phyloP scores from a whole-genome alignment of 2,888 invertebrate genomes.

The Drosophila flavopinicola region DNA sequence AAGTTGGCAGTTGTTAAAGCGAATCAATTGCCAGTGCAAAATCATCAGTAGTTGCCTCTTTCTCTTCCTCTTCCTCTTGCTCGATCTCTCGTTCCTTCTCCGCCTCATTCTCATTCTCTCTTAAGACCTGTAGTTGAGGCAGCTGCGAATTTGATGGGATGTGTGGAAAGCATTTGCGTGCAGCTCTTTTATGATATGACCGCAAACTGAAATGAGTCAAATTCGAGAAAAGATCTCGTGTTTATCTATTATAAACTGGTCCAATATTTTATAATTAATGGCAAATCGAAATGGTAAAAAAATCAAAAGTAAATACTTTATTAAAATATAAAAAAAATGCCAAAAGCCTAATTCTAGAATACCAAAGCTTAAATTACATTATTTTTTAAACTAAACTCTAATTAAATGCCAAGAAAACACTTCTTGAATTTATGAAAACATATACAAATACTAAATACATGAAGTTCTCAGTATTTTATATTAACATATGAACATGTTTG shows the following conservation, averaged over 20 bases:
- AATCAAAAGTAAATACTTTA: no score
- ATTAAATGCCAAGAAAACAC: no score
- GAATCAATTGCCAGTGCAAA: conserved; percentile 48
- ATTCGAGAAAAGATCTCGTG: neutral
- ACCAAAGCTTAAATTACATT: no score
- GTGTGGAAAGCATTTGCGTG: conserved; percentile 28
- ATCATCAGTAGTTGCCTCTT: conserved; percentile 2
- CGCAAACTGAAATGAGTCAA: neutral
- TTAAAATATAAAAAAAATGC: no score
- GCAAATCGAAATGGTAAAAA: no score
- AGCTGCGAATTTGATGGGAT: conserved; percentile 33
- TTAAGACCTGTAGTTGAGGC: conserved; percentile 15
- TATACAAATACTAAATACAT: no score
- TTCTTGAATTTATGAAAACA: no score
- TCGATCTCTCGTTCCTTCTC: neutral
- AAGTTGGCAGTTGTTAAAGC: conserved; percentile 75
- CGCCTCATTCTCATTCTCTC: neutral
- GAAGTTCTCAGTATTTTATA: no score
- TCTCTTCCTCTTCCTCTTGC: neutral
- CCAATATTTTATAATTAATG: neutral
- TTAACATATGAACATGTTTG: no score
- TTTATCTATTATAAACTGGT: no score
- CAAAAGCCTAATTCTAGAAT: no score
- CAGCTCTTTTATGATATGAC: neutral
- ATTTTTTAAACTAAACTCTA: no score